Base-by-base conservation (phyloP, 2,113 vertebrate species). In the Alethe diademata region DNA sequence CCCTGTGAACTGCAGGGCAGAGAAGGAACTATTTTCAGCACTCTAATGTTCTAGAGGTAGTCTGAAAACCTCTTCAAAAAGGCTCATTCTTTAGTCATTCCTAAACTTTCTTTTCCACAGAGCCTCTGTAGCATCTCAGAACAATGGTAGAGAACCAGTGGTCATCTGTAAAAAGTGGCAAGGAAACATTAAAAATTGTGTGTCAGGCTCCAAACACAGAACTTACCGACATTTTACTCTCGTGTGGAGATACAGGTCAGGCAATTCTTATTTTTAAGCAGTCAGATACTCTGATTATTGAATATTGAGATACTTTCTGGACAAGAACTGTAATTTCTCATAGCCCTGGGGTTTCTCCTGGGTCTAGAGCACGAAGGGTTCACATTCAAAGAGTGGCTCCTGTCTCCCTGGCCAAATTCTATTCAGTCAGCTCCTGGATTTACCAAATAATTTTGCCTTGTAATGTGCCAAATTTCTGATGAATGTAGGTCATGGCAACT, bases 1-100 rank as follows among this genome's bases (percentile, higher is more conserved):
- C 96, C 96, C 88, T 81, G 35, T 96, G 97, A 98, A 98, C 97
- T 97, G 91, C 78, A 86, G 95, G 93, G 95, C 93, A 97, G 95
- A 94, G 83, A 73, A 94, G 93, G 93, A 93, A 64, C 93, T 96
- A 78, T 92, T 80, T 96, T 85, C 70, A 82, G 90, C 60, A 22
- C 81, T 93, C 5, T 85, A 64, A 94, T 87, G 79, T 96, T 84
- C 66, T 88, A 72, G 93, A 79, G 74, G 45, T 14, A 88, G 76
- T 45, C 76, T 58, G 48, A 42, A 88, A 74, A n/a, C 22, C 2
- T 2, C 45, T 91, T 76, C 74, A 88, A 72, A 93, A 4, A 71
- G 78, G 23, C 22, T 66, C 5, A 2, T 86, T 82, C 66, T 90
- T 83, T 19, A 70, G 82, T 83, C 61, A 90, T 92, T 73, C 29